These are phyloP conservation scores for Pyrgus malvae DNA, from an alignment of 2,888 invertebrate genomes.

Conservation along the genomic window DNA sequence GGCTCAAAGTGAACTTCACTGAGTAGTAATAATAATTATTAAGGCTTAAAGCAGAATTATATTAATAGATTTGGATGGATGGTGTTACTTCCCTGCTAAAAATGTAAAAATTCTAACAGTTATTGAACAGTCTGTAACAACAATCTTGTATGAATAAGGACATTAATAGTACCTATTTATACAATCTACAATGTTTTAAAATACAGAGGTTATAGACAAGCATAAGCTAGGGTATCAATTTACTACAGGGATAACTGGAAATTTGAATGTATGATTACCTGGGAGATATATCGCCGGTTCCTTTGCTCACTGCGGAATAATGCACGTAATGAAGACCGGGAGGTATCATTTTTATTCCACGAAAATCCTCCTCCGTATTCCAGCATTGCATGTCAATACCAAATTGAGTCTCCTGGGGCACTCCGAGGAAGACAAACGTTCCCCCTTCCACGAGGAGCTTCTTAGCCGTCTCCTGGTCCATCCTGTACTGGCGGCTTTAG, in stretches of 20 bases:
- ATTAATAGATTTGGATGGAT: no score
- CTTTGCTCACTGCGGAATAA: slow-evolving; percentile 86
- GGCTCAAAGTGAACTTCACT: no score
- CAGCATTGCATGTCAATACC: slow-evolving; percentile 94
- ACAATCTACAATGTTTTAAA: no score
- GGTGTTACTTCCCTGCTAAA: no score
- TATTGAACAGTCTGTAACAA: no score
- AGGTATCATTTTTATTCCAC: slow-evolving; percentile 99
- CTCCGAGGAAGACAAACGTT: slow-evolving; percentile 90
- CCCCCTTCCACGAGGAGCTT: slow-evolving; percentile 90
- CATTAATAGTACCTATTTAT: no score
- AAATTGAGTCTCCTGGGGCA: slow-evolving; percentile 95
- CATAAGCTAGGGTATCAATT: no score
- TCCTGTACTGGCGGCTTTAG: slow-evolving; percentile 55
- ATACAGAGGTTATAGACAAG: no score
- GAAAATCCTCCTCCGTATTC: slow-evolving; percentile 94
- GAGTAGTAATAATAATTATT: no score
- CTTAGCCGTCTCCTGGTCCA: slow-evolving; percentile 89
- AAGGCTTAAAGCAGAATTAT: no score
- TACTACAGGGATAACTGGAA: not conserved
- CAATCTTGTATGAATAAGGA: no score
- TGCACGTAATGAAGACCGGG: slow-evolving; percentile 97
- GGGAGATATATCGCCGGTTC: slow-evolving; percentile 85
- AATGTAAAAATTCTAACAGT: no score
- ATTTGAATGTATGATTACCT: slow-evolving; percentile 59